Base-by-base conservation (phyloP, 2,888 invertebrate species). In the Clusia tigrina region DNA sequence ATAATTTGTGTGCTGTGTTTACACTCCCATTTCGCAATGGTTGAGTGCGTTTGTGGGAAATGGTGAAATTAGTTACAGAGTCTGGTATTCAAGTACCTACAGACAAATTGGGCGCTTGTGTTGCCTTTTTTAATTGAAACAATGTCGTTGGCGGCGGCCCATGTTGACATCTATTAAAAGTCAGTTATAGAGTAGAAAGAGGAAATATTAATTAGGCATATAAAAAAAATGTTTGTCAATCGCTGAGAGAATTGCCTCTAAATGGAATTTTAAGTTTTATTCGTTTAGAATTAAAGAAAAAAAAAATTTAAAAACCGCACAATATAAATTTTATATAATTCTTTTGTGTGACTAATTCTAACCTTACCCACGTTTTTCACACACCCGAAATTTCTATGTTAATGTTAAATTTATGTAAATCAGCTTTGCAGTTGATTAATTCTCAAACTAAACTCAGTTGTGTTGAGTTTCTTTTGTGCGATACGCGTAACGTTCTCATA, bases 341-440 rank as follows among this genome's bases (percentile, higher is more conserved):
- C 32, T 9, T 32, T 32, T 32, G 32, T 9, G 12, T 32, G 32
- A 32, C 6, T 9, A 9, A n/a, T 9, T 32, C 32, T 32, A 32
- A 32, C 6, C n/a, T 42, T 42, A 63, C 74, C 74, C 68, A 67
- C 71, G 32, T 20, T 20, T 37, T 37, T 32, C 23, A 48, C 1
- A 57, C 48, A 48, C 5, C 42, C 10, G n/a, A 6, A 48, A n/a
- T n/a, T n/a, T n/a, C n/a, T n/a, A n/a, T 9, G 22, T 58, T 61
- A 74, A 69, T 67, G 68, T 52, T 63, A 6, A 25, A 60, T 62
- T 65, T 70, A 68, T 64, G 66, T 54, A 65, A 60, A 66, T 67
- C 72, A 17, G 23, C 24, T 56, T 64, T 58, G 62, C 53, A 32
- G 58, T 57, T 69, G 60, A 62, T 52, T 69, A 67, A 54, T 15